These are phyloP conservation scores for Forbesichthys agassizii DNA, from an alignment of 2,113 vertebrate species.

Conservation along the genomic window DNA sequence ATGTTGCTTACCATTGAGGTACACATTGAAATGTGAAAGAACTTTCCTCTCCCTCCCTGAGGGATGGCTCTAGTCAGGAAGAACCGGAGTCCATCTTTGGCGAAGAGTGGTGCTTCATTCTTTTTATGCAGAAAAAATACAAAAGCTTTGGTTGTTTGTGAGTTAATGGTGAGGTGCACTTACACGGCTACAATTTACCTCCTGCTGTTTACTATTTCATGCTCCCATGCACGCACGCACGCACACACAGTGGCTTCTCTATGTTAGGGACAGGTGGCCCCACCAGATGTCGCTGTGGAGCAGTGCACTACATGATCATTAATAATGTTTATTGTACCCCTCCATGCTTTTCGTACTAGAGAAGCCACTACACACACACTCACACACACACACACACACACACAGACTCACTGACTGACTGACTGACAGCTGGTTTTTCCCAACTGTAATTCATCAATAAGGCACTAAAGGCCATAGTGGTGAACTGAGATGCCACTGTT, in stretches of 20 bases:
- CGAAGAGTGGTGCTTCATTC: conserved; percentile 93
- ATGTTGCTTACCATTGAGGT: conserved; percentile 81
- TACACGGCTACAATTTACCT: conserved; percentile 7
- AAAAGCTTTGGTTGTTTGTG: neutral
- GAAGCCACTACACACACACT: too few species aligned
- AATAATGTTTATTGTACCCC: too few species aligned
- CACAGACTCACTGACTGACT: neutral
- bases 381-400: too few species aligned
- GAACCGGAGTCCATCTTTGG: conserved; percentile 87
- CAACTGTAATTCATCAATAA: neutral
- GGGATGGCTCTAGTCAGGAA: conserved; percentile 94
- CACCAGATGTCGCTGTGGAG: too few species aligned
- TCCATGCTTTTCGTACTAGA: too few species aligned
- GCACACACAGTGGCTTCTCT: too few species aligned
- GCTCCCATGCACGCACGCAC: neutral
- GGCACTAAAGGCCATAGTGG: neutral
- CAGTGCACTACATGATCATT: too few species aligned
- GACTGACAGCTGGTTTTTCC: neutral
- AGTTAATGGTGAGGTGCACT: neutral
- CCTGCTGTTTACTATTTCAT: conserved; percentile 4
- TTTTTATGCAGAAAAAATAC: conserved; percentile 49
- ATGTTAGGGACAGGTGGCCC: too few species aligned
- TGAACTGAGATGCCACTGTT: neutral
- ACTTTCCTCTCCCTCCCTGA: conserved; percentile 92
- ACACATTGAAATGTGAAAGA: conserved; percentile 93